Conservation (phyloP, 2,113 vertebrate genomes). For the Axis porcinus region DNA sequence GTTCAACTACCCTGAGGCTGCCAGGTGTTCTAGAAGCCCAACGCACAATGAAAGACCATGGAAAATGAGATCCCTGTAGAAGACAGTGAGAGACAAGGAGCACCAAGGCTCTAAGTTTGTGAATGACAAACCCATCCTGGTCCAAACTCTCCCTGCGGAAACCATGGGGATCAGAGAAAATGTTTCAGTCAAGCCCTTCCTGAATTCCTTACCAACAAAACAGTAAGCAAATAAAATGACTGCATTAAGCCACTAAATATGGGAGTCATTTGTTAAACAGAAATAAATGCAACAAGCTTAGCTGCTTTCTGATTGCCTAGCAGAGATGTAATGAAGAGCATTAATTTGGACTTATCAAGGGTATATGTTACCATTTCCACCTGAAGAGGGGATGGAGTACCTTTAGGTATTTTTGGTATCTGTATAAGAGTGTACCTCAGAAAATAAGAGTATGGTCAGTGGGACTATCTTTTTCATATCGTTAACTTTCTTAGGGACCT, state of each 20-base stretch:
- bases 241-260: background rate
- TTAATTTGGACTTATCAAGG: background rate
- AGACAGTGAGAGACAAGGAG: background rate
- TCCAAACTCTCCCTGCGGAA: background rate
- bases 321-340: background rate
- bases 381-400: background rate
- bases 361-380: background rate
- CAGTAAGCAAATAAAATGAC: background rate
- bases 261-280: background rate
- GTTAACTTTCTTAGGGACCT: background rate
- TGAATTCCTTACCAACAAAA: slow-evolving; percentile 6
- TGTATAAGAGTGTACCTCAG: background rate
- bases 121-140: background rate
- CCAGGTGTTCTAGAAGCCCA: background rate
- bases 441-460: background rate
- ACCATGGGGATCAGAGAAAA: background rate
- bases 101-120: background rate
- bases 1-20: background rate
- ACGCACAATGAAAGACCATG: background rate
- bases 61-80: background rate
- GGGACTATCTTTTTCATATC: background rate
- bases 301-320: background rate
- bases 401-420: background rate
- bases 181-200: background rate
- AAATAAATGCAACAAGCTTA: background rate